Base-by-base conservation (phyloP, 2,888 invertebrate species). In the Carterocephalus palaemon region DNA sequence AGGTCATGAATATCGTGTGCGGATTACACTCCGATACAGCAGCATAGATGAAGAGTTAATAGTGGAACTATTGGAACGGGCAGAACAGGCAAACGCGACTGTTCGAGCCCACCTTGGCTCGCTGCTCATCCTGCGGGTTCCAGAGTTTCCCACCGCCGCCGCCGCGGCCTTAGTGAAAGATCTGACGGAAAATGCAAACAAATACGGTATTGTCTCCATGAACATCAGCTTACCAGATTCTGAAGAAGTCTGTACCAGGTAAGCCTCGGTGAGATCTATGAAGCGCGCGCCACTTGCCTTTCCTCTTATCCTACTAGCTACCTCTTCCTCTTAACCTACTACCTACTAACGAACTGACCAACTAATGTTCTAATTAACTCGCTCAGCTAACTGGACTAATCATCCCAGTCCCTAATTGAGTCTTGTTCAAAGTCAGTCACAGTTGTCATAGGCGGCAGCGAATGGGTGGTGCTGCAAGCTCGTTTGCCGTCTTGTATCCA, bases 171-270 rank as follows among this genome's bases (percentile, higher is more conserved):
- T 85, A 1, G 52, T 81, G 3, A 64, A 58, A 13, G 69, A 79
- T 16, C 32, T 81, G 0, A 59, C 58, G 0, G 54, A 62, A 0
- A 69, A 79, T 13, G 28, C 67, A 0, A 36, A 36, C 3, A 53
- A 50, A 23, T 84, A 75, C 36, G 75, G 76, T 0, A 59, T 85
- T 6, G 55, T 58, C 0, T 70, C 79, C 0, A 58, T 84, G 48
- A 66, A 67, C 33, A 67, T 85, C 22, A 77, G 70, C 28, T 56
- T 84, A 22, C 72, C 84, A 0, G 84, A 85, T 55, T 70, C 75
- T 1, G 78, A 82, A 24, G 84, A 85, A 51, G 72, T 82, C 2
- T 74, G 65, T 48, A 67, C 58, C 42, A 75, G 84, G 84, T 84
- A 47, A 4, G 42, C 15, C n/a, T n/a, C 2, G n/a, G n/a, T n/a